phyloP scores from a whole-genome alignment of 2,888 invertebrate species.

The Litoditis marina region DNA sequence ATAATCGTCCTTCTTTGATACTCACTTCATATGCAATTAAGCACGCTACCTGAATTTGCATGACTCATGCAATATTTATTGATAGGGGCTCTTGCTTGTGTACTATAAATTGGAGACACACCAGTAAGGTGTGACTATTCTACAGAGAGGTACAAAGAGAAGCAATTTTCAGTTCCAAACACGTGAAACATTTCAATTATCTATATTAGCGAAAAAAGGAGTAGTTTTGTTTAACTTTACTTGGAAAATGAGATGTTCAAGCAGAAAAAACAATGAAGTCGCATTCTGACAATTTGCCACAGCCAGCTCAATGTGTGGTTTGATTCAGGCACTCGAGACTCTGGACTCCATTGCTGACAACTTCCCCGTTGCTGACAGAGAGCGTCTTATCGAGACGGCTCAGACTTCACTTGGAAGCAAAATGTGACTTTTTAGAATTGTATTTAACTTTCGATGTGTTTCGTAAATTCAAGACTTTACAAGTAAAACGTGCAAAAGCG shows the following conservation, averaged over 20 bases:
- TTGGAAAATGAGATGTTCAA: no score
- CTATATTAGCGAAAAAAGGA: no score
- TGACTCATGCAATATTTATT: background rate
- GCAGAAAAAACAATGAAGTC: no score
- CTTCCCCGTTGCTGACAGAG: slow-evolving; percentile 81
- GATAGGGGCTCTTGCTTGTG: no score
- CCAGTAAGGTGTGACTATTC: no score
- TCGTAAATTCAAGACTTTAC: background rate
- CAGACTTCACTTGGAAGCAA: slow-evolving; percentile 98
- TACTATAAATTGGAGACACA: no score
- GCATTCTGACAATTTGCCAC: background rate
- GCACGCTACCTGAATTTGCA: background rate
- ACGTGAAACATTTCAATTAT: no score
- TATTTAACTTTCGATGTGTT: background rate
- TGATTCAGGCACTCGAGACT: slow-evolving; percentile 43
- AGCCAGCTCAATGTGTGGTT: no score
- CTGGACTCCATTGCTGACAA: slow-evolving; percentile 83
- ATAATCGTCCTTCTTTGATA: no score
- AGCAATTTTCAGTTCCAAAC: no score
- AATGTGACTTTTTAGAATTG: slow-evolving; percentile 69
- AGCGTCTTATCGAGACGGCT: slow-evolving; percentile 86
- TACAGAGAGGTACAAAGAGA: no score
- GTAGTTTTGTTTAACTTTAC: no score
- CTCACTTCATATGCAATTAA: background rate
- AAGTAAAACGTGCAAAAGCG: background rate